phyloP scores from a whole-genome alignment of 2,113 vertebrate species.

The Callipepla squamata region DNA sequence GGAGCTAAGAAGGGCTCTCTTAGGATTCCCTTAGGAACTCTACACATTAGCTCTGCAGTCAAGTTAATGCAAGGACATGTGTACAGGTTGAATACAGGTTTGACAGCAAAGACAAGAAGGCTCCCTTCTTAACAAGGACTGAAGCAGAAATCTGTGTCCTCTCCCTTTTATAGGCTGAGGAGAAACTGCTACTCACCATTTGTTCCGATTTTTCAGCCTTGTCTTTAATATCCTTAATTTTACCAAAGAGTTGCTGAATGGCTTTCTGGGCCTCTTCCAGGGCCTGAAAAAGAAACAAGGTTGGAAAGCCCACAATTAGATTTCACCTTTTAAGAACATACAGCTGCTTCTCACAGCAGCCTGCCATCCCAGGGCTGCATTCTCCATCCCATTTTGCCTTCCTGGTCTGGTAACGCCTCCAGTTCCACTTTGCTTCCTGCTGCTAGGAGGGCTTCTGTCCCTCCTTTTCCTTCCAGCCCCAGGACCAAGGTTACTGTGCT shows the following conservation, averaged over 20 bases:
- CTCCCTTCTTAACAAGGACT: background rate
- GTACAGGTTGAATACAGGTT: background rate
- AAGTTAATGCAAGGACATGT: background rate
- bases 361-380: background rate
- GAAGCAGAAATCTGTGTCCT: background rate
- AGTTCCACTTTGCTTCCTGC: slow-evolving; percentile 33
- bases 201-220: slow-evolving; percentile 99
- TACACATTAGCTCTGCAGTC: background rate
- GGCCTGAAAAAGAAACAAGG: slow-evolving; percentile 81
- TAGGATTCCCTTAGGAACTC: background rate
- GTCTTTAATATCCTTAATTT: slow-evolving; percentile 99
- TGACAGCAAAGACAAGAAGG: background rate
- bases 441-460: slow-evolving; percentile 24
- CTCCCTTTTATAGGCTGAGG: background rate
- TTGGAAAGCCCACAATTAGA: slow-evolving; percentile 4
- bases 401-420: slow-evolving; percentile 46
- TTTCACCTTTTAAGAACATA: background rate
- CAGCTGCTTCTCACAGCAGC: background rate
- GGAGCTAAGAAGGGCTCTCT: background rate
- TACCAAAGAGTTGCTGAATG: slow-evolving; percentile 97
- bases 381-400: background rate
- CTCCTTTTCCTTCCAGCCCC: slow-evolving; percentile 48
- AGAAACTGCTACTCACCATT: slow-evolving; percentile 85
- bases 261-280: slow-evolving; percentile 97
- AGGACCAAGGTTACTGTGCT: slow-evolving; percentile 53